Percentiles rank a stretch among this genome's conserved stretches.
Conservation (phyloP, 92 coral and sea anemone species). For the Siderastrea radians region DNA sequence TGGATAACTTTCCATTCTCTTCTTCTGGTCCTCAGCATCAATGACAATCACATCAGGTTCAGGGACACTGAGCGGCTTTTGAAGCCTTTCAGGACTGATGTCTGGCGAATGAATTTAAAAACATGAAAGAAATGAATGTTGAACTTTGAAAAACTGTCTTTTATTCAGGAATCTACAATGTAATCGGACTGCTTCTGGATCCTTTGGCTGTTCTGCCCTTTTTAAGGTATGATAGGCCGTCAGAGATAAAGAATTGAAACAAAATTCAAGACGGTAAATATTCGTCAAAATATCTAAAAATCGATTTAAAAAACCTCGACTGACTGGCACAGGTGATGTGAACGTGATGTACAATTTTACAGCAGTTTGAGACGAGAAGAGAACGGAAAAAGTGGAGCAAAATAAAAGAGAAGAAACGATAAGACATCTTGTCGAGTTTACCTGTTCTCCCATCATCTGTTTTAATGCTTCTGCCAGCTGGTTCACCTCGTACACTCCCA, state of each 20-base stretch:
- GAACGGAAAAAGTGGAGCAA: neutral
- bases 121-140: neutral
- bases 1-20: slow-evolving; percentile 9
- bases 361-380: neutral
- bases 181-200: too few species aligned
- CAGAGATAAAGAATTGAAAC: too few species aligned
- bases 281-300: neutral
- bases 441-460: slow-evolving; percentile 11
- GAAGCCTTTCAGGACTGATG: neutral
- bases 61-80: neutral
- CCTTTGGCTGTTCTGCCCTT: too few species aligned
- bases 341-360: too few species aligned
- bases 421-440: neutral
- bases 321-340: too few species aligned
- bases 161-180: neutral
- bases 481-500: slow-evolving; percentile 2
- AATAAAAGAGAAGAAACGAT: neutral
- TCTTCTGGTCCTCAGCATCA: slow-evolving; percentile 39
- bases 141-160: neutral
- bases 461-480: slow-evolving; percentile 1
- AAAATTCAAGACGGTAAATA: neutral
- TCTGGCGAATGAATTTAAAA: slow-evolving; percentile 1
- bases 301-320: too few species aligned
- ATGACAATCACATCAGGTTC: slow-evolving; percentile 49
- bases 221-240: too few species aligned